phyloP scores from a whole-genome alignment of 1,140 invertebrate genomes.

The Drosophila miranda region DNA sequence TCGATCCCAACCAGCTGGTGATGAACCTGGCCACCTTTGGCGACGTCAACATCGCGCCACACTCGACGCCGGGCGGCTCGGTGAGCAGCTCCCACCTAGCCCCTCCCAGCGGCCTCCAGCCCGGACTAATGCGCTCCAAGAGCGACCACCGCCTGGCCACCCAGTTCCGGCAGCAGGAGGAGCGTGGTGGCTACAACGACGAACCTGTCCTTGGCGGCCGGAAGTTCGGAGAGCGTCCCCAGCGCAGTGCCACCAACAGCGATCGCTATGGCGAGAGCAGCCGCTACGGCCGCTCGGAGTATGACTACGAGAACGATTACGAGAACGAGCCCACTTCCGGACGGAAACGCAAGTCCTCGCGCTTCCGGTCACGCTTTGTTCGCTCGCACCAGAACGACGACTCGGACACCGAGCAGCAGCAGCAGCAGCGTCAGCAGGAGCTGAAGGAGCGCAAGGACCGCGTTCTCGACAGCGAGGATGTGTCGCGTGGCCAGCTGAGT shows the following conservation, averaged over 20 bases:
- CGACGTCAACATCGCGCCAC: conserved; percentile 90
- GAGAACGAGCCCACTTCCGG: conserved; percentile 83
- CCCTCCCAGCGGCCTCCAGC: conserved; percentile 84
- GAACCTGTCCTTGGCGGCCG: conserved; percentile 87
- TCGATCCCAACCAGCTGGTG: conserved; percentile 94
- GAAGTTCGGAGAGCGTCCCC: conserved; percentile 87
- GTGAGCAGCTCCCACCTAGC: conserved; percentile 83
- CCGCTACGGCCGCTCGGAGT: conserved; percentile 85
- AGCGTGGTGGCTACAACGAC: conserved; percentile 85
- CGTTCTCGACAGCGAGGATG: conserved; percentile 94
- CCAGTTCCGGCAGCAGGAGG: conserved; percentile 93
- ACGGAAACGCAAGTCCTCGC: conserved; percentile 83
- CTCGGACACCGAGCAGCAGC: conserved; percentile 86
- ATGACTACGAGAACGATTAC: conserved; percentile 87
- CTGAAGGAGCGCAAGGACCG: conserved; percentile 89
- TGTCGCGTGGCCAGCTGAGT: conserved; percentile 92
- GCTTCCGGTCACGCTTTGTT: conserved; percentile 89
- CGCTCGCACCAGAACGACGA: conserved; percentile 87
- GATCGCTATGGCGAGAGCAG: conserved; percentile 83
- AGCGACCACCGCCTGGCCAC: conserved; percentile 95
- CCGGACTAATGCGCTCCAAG: conserved; percentile 94
- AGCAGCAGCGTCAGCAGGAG: conserved; percentile 84
- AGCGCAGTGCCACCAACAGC: conserved; percentile 82
- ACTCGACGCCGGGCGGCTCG: conserved; percentile 83
- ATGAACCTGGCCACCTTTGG: conserved; percentile 93